Percentiles rank a stretch among this genome's conserved stretches.
Evolutionary conservation across 2,888 invertebrate genomes (phyloP).

Genomic region (Rhopalosiphum nymphaeae): DNA sequence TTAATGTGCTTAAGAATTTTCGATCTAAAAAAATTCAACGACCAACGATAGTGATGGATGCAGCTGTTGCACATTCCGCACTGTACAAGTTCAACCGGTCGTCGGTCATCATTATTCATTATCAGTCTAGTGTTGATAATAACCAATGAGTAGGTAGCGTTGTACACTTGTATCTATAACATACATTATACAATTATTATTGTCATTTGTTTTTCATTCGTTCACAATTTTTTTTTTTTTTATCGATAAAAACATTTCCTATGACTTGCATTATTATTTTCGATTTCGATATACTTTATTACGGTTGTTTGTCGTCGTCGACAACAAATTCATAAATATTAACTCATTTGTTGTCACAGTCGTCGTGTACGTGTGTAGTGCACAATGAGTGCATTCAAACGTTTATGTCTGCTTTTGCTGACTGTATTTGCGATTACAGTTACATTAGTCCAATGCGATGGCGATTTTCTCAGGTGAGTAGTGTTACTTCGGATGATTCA

Average conservation of each 20-base stretch:
- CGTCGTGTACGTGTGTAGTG: not conserved
- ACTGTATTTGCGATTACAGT: not conserved
- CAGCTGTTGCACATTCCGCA: not conserved
- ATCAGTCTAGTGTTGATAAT: not conserved
- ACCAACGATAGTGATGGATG: not conserved
- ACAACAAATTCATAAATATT: not conserved
- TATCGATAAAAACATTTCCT: not conserved
- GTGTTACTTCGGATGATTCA: not conserved
- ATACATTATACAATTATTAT: not conserved
- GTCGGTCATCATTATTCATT: not conserved
- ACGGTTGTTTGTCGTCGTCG: not conserved
- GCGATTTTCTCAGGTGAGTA: slow-evolving; percentile 25
- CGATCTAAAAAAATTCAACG: too few species aligned
- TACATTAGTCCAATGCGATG: slow-evolving; percentile 1
- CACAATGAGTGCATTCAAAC: not conserved
- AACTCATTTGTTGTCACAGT: not conserved
- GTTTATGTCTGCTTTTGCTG: not conserved
- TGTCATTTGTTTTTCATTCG: not conserved
- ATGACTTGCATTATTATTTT: slow-evolving; percentile 23
- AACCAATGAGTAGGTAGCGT: not conserved
- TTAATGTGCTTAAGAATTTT: too few species aligned
- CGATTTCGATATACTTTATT: not conserved
- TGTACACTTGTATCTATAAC: not conserved
- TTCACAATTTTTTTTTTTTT: not conserved
- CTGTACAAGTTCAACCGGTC: not conserved